Conservation (phyloP, 2,888 invertebrate genomes). For the Dasysyrphus tricinctus region DNA sequence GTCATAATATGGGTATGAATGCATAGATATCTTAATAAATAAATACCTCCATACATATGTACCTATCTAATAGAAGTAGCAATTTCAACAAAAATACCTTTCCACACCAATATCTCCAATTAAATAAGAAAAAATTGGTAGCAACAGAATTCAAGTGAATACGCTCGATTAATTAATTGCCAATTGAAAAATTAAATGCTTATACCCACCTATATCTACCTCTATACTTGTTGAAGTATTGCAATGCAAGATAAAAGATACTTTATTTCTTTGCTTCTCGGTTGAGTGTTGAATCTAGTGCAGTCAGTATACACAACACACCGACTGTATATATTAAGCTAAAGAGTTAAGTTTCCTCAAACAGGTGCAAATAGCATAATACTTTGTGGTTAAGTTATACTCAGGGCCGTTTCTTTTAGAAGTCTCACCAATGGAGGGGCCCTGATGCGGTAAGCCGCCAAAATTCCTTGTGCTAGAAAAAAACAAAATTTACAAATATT, state of each 20-base stretch:
- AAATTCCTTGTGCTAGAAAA: too few relatives aligned
- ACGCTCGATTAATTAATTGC: conserved; percentile 73
- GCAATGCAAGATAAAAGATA: conserved; percentile 61
- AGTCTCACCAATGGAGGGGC: background rate
- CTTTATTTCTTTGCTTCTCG: conserved; percentile 27
- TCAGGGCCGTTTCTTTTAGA: background rate
- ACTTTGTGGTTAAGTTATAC: background rate
- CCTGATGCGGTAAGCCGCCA: too few relatives aligned
- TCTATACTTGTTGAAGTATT: conserved; percentile 18
- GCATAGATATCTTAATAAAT: background rate
- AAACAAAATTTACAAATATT: too few relatives aligned
- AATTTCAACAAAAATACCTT: conserved; percentile 49
- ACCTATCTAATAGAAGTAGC: background rate
- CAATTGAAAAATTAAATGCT: conserved; percentile 69
- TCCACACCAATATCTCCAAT: conserved; percentile 63
- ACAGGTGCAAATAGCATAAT: conserved; percentile 68
- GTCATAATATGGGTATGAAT: background rate
- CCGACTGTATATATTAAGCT: background rate
- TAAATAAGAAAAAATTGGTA: conserved; percentile 16
- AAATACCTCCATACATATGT: too few relatives aligned
- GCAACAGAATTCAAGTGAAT: conserved; percentile 57
- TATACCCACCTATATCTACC: conserved; percentile 7
- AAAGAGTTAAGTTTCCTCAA: conserved; percentile 37
- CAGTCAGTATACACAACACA: background rate
- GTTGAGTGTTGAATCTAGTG: conserved; percentile 12